A percentile compares a stretch with the other conserved stretches of the same genome.
Conservation (phyloP, 2,113 vertebrate species). For the Emydura subglobosa region DNA sequence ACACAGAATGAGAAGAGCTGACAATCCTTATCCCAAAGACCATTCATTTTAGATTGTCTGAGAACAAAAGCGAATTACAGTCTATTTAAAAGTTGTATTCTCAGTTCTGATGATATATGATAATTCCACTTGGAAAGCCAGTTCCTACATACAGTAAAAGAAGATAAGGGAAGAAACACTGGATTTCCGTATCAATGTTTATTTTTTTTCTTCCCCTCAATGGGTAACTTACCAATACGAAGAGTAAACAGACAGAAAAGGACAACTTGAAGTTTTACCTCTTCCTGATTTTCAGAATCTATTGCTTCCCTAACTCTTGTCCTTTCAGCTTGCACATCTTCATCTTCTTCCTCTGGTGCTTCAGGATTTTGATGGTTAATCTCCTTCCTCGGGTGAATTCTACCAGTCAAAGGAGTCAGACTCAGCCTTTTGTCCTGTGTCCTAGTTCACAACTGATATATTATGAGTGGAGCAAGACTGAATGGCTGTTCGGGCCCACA, state of each 20-base stretch:
- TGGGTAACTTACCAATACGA: not conserved
- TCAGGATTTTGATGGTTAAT: conserved; percentile 78
- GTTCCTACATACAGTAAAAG: not conserved
- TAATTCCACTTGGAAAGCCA: not conserved
- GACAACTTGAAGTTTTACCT: conserved; percentile 68
- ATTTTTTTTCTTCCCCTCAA: not conserved
- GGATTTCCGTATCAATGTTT: not conserved
- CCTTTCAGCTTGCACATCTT: conserved; percentile 87
- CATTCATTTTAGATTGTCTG: not conserved
- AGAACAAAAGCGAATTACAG: not conserved
- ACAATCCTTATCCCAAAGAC: not conserved
- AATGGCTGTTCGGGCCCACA: not conserved
- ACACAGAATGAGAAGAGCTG: not conserved
- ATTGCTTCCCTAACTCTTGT: conserved; percentile 72
- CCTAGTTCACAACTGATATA: not conserved
- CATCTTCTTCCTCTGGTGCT: conserved; percentile 80
- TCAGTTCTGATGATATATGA: not conserved
- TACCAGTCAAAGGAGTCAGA: accelerated
- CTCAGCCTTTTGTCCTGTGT: not conserved
- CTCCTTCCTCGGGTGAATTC: conserved; percentile 53
- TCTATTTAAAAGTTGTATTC: not conserved
- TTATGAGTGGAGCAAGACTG: not conserved
- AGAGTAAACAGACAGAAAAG: too few relatives aligned
- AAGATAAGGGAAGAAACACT: not conserved
- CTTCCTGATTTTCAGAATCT: conserved; percentile 70